Conservation (phyloP, 2,888 invertebrate species). For the Epistrophella euchroma region DNA sequence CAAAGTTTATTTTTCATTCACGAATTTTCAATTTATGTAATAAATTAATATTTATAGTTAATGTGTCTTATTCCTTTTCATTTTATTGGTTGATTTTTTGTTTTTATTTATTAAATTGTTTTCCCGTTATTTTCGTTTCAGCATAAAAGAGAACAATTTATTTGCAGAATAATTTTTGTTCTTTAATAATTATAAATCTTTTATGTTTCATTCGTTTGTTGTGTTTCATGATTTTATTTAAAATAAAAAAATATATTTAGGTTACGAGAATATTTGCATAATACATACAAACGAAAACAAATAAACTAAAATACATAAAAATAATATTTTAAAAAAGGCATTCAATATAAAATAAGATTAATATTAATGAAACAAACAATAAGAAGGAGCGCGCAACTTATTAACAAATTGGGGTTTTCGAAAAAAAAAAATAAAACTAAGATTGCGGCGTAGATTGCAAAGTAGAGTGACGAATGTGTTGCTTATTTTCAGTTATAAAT, state of each 20-base stretch:
- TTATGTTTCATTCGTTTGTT: conserved; percentile 59
- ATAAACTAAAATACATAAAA: conserved; percentile 46
- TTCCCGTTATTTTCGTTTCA: conserved; percentile 48
- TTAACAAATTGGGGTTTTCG: conserved; percentile 6
- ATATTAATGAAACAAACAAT: conserved; percentile 49
- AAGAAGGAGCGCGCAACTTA: conserved; percentile 42
- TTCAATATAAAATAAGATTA: conserved; percentile 46
- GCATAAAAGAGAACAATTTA: conserved; percentile 56
- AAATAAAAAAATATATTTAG: conserved; percentile 73
- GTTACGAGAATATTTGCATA: conserved; percentile 69
- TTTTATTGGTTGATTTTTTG: conserved; percentile 49
- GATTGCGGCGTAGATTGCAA: conserved; percentile 63
- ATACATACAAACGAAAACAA: conserved; percentile 49
- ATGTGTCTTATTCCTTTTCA: conserved; percentile 64
- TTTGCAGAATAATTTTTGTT: conserved; percentile 42
- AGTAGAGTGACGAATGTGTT: conserved; percentile 30
- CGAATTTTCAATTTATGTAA: conserved; percentile 70
- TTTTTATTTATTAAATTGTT: conserved; percentile 23
- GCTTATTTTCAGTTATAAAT: conserved; percentile 38
- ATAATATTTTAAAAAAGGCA: conserved; percentile 18
- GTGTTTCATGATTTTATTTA: conserved; percentile 31
- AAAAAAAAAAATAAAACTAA: conserved; percentile 39
- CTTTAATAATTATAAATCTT: conserved; percentile 27
- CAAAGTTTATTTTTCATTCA: conserved; percentile 47
- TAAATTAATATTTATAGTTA: conserved; percentile 72